Percentiles rank a stretch among this genome's conserved stretches.
phyloP scores from a whole-genome alignment of 2,888 invertebrate genomes.

The Acanthococcus lagerstroemiae region DNA sequence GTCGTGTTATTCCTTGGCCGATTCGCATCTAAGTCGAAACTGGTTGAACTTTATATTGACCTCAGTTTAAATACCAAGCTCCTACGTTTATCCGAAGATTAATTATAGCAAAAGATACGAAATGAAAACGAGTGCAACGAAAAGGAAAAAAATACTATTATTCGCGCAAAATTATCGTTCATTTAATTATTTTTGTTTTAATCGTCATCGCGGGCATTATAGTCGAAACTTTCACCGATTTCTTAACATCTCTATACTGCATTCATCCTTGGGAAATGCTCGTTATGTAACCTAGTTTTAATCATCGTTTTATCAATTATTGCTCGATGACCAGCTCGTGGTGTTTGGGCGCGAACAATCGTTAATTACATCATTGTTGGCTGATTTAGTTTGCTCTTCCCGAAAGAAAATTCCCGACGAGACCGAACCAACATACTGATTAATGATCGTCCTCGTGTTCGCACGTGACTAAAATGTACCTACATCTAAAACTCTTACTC shows the following conservation, averaged over 20 bases:
- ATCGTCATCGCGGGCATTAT: background rate
- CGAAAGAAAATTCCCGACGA: background rate
- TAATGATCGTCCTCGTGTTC: background rate
- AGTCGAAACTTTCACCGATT: background rate
- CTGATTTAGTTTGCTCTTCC: background rate
- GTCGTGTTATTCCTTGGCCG: no score
- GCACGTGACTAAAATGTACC: no score
- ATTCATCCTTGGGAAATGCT: slow-evolving; percentile 13
- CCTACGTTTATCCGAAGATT: no score
- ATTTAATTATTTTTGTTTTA: background rate
- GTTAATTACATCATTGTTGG: background rate
- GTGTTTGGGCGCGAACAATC: background rate
- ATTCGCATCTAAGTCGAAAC: no score
- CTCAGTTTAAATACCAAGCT: no score
- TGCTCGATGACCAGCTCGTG: background rate
- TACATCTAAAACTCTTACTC: no score
- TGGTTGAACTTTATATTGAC: no score
- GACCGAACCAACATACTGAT: background rate
- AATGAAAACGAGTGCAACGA: no score
- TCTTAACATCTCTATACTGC: background rate
- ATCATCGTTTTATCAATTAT: slow-evolving; percentile 22
- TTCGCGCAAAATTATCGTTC: background rate
- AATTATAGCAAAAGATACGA: no score
- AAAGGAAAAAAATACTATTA: background rate
- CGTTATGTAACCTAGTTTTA: slow-evolving; percentile 18